Base-by-base conservation (phyloP, 2,888 invertebrate species). In the Stenotaenia linearis region DNA sequence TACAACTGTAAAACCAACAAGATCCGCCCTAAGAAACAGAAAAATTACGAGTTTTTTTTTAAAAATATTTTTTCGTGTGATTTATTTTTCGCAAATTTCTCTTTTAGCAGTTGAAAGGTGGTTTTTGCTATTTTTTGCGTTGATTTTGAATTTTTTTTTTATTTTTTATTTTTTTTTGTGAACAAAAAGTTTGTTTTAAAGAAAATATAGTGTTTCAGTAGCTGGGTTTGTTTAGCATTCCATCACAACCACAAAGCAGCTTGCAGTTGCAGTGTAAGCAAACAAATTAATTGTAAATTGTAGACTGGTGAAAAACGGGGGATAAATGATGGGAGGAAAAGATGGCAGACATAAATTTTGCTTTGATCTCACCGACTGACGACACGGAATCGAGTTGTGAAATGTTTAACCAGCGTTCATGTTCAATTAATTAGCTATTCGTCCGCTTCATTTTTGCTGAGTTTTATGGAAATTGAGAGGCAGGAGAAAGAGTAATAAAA, bases 241-340 rank as follows among this genome's bases (percentile, higher is more conserved):
- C 69, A 28, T 69, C 69, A 69, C 28, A 56, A 69, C 69, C 69
- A 69, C 69, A 69, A 69, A 69, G 69, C 28, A 69, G 69, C 69
- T 69, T 69, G 69, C 25, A 69, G 28, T 69, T 25, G 69, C 69
- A 69, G 25, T 69, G 10, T 69, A 69, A 25, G 28, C 69, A 69
- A 69, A 69, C 69, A 69, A 69, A 69, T 69, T 69, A 69, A 69
- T 69, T 69, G 28, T 69, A 28, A 69, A 69, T 69, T 69, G 69
- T n/a, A 69, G 69, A 69, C 69, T 69, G 69, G 69, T 69, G 69
- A 69, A 69, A 69, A 69, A 69, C 69, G 9, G 25, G n/a, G 25
- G 69, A 69, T 69, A 69, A 69, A 69, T 69, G 69, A 69, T 69
- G 69, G 69, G 10, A 69, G 28, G 28, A 10, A 69, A 25, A 69